A percentile compares a stretch with the other conserved stretches of the same genome.
Evolutionary conservation across 1,140 invertebrate species (phyloP).

Genomic region (Drosophila dunni): DNA sequence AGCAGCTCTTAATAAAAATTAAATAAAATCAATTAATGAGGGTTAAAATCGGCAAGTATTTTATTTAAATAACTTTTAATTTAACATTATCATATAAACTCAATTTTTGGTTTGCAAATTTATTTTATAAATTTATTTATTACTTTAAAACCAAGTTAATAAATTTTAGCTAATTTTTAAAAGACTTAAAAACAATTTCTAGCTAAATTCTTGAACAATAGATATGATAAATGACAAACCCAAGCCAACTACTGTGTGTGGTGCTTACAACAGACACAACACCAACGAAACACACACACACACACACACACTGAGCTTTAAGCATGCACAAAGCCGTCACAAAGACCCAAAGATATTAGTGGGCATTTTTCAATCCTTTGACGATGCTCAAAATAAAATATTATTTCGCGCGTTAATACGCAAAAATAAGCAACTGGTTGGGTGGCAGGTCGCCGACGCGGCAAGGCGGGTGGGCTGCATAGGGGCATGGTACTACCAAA

Average conservation of each 20-base stretch:
- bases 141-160: not conserved
- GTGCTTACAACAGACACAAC: slow-evolving; percentile 2
- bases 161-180: not conserved
- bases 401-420: slow-evolving; percentile 83
- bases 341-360: slow-evolving; percentile 82
- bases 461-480: slow-evolving; percentile 65
- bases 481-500: not conserved
- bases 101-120: no score
- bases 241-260: slow-evolving; percentile 35
- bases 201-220: slow-evolving; percentile 1
- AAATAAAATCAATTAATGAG: no score
- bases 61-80: no score
- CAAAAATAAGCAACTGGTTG: slow-evolving; percentile 76
- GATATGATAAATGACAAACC: slow-evolving; percentile 19
- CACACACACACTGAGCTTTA: slow-evolving; percentile 9
- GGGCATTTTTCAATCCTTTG: slow-evolving; percentile 82
- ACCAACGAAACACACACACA: not conserved
- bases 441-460: slow-evolving; percentile 58
- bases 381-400: slow-evolving; percentile 82
- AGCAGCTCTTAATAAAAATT: no score
- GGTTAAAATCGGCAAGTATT: no score
- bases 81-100: no score
- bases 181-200: not conserved
- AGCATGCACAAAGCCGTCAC: slow-evolving; percentile 67
- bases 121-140: no score